Conservation (phyloP, 2,113 vertebrate genomes). For the Dendrocopos noguchii region DNA sequence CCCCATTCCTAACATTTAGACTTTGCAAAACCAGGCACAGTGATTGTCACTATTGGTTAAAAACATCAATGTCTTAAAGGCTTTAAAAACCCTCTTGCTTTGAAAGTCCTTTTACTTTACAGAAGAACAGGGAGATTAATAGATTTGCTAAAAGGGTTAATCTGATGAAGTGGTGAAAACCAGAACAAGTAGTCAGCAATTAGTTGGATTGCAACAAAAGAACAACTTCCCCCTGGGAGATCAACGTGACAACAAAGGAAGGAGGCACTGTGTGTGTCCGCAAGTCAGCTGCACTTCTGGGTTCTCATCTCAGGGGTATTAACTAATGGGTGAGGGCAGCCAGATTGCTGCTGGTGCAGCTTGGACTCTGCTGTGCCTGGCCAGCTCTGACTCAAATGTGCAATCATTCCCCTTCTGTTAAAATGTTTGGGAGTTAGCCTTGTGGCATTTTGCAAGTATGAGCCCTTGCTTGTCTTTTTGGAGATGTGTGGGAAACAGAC, state of each 20-base stretch:
- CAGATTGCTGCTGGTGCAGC: not conserved
- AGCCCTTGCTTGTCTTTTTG: not conserved
- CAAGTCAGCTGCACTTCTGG: not conserved
- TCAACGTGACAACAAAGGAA: not conserved
- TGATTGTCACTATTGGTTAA: not conserved
- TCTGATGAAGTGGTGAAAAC: not conserved
- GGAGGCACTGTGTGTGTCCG: not conserved
- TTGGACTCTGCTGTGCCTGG: not conserved
- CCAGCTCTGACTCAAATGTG: not conserved
- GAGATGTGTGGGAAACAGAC: fast-evolving
- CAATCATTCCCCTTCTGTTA: not conserved
- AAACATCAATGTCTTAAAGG: not conserved
- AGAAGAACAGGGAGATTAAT: not conserved
- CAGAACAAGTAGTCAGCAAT: not conserved
- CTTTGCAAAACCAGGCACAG: not conserved
- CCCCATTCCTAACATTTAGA: not conserved
- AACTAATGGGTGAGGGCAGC: not conserved
- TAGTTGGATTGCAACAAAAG: not conserved
- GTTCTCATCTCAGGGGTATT: not conserved
- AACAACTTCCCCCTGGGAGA: not conserved
- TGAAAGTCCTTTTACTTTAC: not conserved
- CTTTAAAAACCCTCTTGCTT: not conserved
- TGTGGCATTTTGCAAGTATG: not conserved
- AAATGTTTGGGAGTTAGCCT: not conserved
- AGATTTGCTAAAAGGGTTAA: not conserved